Evolutionary conservation across 1,140 invertebrate species (phyloP), one percentile per base, ranked within the genome.

Genomic region (Dysdera silvatica): DNA sequence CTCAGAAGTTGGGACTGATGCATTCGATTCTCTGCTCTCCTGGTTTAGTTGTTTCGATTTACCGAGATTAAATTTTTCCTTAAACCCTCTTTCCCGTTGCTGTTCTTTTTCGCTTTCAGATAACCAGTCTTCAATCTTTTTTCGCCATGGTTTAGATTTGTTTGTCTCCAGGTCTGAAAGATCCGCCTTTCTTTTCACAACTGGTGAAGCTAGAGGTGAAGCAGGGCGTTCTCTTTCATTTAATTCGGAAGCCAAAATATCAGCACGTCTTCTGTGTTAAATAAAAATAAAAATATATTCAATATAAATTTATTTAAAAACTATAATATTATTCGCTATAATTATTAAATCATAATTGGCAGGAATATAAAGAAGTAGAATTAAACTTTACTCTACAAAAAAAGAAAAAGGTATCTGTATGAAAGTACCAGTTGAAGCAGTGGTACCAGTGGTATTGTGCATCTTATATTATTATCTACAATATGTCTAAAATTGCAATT

Each of bases 81-180:
- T 53, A 10, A 66, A 6, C 31, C 24, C 52, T 20, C 57, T 47
- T 54, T 64, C 56, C 55, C 66, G 61, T 51, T 23, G 58, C 73
- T 89, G 87, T 71, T 90, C 87, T 71, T 85, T 86, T 73, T 90
- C 88, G 75, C 88, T 90, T 59, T 89, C 88, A 64, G 88, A 83
- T 65, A 93, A 77, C 91, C 91, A 93, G 16, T 87, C 87, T 76
- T 92, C 88, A 67, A 95, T 92, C 73, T 92, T 91, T 72, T 89
- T 85, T 32, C 86, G 78, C 87, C 87, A 90, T 66, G 89, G 85
- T 73, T 85, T 55, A 72, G 67, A 53, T 33, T 63, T 70, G 18
- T 33, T 47, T 8, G 41, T n/a, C 14, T 55, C 52, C n/a, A 53
- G 10, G 16, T 63, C 40, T 32, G 31, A n/a, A 7, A 23, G 16